Base-by-base conservation (phyloP, 2,888 invertebrate genomes). In the Drosophila meridionalis region DNA sequence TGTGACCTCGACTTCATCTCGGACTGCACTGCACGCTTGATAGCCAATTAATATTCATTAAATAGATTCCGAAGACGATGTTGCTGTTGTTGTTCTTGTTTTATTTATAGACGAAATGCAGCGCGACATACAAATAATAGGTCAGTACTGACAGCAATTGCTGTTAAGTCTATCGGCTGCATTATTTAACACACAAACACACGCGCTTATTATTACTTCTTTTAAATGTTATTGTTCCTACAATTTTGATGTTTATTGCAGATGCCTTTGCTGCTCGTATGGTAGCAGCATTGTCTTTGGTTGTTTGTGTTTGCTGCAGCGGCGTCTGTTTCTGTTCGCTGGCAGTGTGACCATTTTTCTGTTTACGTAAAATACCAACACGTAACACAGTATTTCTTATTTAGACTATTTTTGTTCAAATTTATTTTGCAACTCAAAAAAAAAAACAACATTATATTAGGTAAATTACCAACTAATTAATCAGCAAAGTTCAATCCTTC, bases 21-120 rank as follows among this genome's bases (percentile, higher is more conserved):
- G 45, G 64, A 69, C 78, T 64, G 60, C 71, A 66, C 59, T 76
- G 67, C 78, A 70, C 63, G 71, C 81, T 80, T 83, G 80, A 83
- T 76, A 70, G 82, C 78, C 83, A 89, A 84, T 84, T 84, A 87
- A 84, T 89, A 83, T 84, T 87, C 89, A 84, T 83, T 87, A 78
- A 83, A 76, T 69, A 83, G 83, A 78, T 83, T 84, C 75, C 73
- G 80, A 80, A 79, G 68, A 72, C 80, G 47, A 52, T 72, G 47
- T 58, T 66, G 38, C 68, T 56, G 50, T 73, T 69, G 30, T 65
- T 69, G 30, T 65, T 63, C 38, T 71, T 66, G 66, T 63, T 70
- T 83, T 83, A 80, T 85, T 89, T 82, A 75, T 87, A 72, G 84
- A 70, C 43, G 32, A 67, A 75, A 57, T 73, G 78, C 69, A 68